Percentiles rank a stretch among this genome's conserved stretches.
Conservation (phyloP, 1,140 invertebrate species). For the Thalassaphorura encarpata region DNA sequence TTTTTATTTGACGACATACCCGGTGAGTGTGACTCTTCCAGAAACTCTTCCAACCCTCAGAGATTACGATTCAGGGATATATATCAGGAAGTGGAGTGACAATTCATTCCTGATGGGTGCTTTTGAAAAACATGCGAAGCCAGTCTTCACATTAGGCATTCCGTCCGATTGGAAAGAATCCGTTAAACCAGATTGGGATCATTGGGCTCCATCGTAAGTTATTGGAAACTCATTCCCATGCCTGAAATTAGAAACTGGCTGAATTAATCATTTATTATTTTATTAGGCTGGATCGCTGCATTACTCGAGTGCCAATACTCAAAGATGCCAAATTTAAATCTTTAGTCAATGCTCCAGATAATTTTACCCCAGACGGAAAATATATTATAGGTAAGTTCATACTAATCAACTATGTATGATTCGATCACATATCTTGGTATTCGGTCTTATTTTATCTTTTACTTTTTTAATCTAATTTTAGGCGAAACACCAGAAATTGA, state of each 20-base stretch:
- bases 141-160: constrained; percentile 71
- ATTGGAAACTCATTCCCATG: no score
- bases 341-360: constrained; percentile 29
- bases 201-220: constrained; percentile 27
- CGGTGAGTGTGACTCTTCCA: constrained; percentile 56
- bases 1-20: constrained; percentile 80
- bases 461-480: no score
- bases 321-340: constrained; percentile 17
- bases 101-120: constrained; percentile 67
- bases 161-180: constrained; percentile 47
- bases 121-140: constrained; percentile 77
- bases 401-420: no score
- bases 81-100: constrained; percentile 64
- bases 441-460: no score
- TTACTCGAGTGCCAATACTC: constrained; percentile 19
- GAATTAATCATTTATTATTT: no score
- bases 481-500: constrained; percentile 87
- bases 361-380: constrained; percentile 57
- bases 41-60: constrained; percentile 64
- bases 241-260: no score
- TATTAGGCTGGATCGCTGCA: constrained; percentile 30
- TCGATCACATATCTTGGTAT: no score
- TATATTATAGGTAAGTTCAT: no score
- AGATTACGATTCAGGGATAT: constrained; percentile 80
- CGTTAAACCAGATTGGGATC: constrained; percentile 30